Evolutionary conservation across 2,888 invertebrate genomes (phyloP).

Genomic region (Rhorus exstirpatorius): DNA sequence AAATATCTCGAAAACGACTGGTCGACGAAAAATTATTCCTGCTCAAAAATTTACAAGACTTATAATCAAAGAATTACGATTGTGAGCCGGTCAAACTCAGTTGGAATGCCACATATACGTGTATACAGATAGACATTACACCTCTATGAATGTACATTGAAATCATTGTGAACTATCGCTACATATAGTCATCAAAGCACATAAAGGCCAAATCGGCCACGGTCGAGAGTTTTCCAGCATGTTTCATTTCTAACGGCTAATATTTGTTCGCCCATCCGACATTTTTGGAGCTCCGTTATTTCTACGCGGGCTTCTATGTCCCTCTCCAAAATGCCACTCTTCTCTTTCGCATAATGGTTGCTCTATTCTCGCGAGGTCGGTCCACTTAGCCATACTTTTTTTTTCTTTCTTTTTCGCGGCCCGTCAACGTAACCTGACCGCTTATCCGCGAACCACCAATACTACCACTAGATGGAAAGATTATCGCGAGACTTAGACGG

Average conservation of each 20-base stretch:
- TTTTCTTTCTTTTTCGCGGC: conserved; percentile 32
- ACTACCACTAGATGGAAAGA: no score
- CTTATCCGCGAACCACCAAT: no score
- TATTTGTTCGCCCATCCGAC: conserved; percentile 78
- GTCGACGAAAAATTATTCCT: no score
- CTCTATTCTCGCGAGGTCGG: conserved; percentile 49
- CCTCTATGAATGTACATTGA: conserved; percentile 22
- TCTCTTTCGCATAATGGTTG: conserved; percentile 34
- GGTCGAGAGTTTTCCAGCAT: conserved; percentile 76
- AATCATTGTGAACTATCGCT: conserved; percentile 28
- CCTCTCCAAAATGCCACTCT: conserved; percentile 45
- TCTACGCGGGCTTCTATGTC: conserved; percentile 70
- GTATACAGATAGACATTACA: neutral
- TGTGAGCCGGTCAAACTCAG: neutral
- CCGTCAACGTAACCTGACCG: conserved; percentile 23
- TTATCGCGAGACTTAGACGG: no score
- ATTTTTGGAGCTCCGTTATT: conserved; percentile 83
- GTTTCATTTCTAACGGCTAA: conserved; percentile 84
- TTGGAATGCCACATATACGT: neutral
- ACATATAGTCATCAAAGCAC: conserved; percentile 36
- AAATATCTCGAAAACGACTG: no score
- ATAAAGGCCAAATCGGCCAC: conserved; percentile 58
- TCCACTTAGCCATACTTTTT: conserved; percentile 47
- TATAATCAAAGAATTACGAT: neutral
- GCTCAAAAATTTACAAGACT: no score